phyloP scores from a whole-genome alignment of 2,888 invertebrate species.

The Mesochorus sp. region DNA sequence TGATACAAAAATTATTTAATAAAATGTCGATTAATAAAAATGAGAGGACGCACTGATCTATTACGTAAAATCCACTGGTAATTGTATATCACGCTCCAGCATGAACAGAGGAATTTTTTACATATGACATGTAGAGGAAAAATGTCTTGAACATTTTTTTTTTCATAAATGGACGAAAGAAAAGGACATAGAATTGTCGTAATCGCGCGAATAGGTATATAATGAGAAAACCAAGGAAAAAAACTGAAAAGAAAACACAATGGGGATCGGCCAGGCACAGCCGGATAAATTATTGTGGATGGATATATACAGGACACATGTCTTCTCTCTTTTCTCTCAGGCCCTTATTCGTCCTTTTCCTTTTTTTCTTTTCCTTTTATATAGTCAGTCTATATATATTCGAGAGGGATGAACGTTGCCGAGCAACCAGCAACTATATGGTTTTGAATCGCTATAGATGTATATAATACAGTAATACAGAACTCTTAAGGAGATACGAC shows the following conservation, averaged over 20 bases:
- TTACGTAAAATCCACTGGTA: no score
- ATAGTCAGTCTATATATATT: not conserved
- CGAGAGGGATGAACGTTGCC: constrained; percentile 48
- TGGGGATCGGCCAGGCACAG: not conserved
- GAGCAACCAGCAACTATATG: no score
- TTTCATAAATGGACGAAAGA: no score
- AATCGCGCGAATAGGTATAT: not conserved
- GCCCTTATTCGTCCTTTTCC: constrained; percentile 8
- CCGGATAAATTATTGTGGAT: constrained; percentile 20
- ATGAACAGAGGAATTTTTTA: no score
- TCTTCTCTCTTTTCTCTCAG: constrained; percentile 14
- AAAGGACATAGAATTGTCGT: not conserved
- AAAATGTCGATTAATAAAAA: no score
- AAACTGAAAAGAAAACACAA: constrained; percentile 13
- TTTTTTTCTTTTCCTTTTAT: constrained; percentile 16
- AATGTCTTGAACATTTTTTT: no score
- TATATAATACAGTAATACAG: not conserved
- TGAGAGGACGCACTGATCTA: no score
- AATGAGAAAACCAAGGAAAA: constrained; percentile 9
- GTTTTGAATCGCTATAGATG: no score
- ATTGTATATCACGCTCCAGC: no score
- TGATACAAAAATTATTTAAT: no score
- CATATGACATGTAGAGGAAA: not conserved
- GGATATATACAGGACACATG: constrained; percentile 2
- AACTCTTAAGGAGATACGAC: constrained; percentile 29